Percentiles rank a stretch among this genome's conserved stretches.
Evolutionary conservation across 2,888 invertebrate species (phyloP).

Genomic region (Seira musarum): DNA sequence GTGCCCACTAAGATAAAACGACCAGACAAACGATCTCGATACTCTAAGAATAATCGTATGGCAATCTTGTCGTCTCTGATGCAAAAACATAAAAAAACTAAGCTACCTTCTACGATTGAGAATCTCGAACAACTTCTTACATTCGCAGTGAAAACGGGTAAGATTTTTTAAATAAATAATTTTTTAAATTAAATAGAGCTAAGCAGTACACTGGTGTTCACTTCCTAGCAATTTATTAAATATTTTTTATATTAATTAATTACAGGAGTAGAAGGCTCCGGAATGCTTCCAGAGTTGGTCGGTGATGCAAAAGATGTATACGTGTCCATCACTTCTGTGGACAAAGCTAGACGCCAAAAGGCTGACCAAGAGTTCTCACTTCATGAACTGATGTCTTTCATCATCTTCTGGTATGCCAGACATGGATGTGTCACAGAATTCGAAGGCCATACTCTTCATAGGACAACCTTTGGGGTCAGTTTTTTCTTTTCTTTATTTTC

Average conservation of each 20-base stretch:
- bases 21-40: constrained; percentile 51
- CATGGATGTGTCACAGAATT: constrained; percentile 49
- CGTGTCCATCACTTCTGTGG: constrained; percentile 44
- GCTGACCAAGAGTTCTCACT: constrained; percentile 50
- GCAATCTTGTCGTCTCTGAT: constrained; percentile 40
- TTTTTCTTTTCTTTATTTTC: background rate
- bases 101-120: constrained; percentile 41
- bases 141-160: constrained; percentile 52
- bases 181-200: no score
- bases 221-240: background rate
- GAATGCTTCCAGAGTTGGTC: constrained; percentile 39
- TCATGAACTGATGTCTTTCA: constrained; percentile 53
- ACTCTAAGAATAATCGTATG: constrained; percentile 38
- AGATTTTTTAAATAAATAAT: no score
- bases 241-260: background rate
- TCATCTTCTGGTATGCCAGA: constrained; percentile 50
- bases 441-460: constrained; percentile 40
- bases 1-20: constrained; percentile 42
- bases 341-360: constrained; percentile 42
- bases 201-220: background rate
- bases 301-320: constrained; percentile 49
- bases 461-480: constrained; percentile 47
- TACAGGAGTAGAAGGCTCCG: constrained; percentile 49
- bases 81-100: constrained; percentile 40
- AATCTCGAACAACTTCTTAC: constrained; percentile 47